These are phyloP conservation scores for Phrixothrix hirtus DNA, from an alignment of 2,888 invertebrate genomes.

Conservation along the genomic window DNA sequence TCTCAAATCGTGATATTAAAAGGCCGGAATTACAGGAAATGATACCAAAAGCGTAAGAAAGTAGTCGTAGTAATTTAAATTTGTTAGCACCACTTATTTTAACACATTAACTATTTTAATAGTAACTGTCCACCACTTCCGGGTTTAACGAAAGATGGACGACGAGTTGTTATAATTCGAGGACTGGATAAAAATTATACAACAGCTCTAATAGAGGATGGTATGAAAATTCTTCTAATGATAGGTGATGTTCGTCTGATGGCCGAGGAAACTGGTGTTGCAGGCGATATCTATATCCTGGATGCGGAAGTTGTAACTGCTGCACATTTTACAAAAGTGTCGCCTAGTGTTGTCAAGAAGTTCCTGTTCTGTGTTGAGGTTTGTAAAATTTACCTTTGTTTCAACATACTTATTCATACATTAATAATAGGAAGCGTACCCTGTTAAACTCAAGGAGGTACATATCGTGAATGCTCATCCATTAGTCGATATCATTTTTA, in stretches of 20 bases:
- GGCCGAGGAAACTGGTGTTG: conserved; percentile 79
- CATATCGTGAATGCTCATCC: conserved; percentile 85
- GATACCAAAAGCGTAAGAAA: conserved; percentile 68
- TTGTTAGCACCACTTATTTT: no score
- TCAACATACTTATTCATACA: no score
- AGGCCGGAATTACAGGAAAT: conserved; percentile 74
- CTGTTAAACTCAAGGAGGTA: conserved; percentile 84
- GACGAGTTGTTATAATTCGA: conserved; percentile 75
- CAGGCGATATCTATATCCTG: conserved; percentile 80
- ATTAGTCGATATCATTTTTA: conserved; percentile 80
- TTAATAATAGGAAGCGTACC: conserved; percentile 75
- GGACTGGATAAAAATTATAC: conserved; percentile 71
- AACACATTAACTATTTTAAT: no score
- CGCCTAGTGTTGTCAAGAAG: conserved; percentile 80
- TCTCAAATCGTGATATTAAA: conserved; percentile 73
- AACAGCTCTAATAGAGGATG: conserved; percentile 73
- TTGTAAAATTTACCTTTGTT: no score
- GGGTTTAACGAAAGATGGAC: conserved; percentile 78
- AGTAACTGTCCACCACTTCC: conserved; percentile 81
- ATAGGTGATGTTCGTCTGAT: conserved; percentile 78
- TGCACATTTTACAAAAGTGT: conserved; percentile 81
- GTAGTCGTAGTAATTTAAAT: no score
- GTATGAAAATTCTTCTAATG: conserved; percentile 83
- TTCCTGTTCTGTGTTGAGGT: conserved; percentile 81
- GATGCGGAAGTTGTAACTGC: conserved; percentile 80